Evolutionary conservation across 2,113 vertebrate genomes (phyloP).

Genomic region (Willisornis vidua): DNA sequence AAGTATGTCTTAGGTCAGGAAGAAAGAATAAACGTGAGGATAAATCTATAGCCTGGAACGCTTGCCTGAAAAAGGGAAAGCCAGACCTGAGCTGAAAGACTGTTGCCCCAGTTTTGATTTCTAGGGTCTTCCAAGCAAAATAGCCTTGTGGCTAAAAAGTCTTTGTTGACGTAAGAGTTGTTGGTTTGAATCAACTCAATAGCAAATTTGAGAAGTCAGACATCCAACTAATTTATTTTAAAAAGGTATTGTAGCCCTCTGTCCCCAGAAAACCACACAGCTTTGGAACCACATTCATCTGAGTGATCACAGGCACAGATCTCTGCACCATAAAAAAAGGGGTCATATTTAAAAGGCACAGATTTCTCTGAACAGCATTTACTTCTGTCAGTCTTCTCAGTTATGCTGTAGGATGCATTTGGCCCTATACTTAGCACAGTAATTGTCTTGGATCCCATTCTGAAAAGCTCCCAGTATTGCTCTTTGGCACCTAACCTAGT

Average conservation of each 20-base stretch:
- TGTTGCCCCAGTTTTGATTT: not conserved
- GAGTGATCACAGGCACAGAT: not conserved
- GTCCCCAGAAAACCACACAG: not conserved
- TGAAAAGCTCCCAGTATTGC: not conserved
- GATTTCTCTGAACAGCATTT: not conserved
- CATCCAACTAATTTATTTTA: rapidly evolving
- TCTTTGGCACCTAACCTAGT: not conserved
- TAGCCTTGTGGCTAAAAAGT: not conserved
- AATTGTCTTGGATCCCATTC: not conserved
- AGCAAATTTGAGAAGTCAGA: not conserved
- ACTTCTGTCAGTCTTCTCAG: not conserved
- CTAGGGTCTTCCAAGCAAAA: not conserved
- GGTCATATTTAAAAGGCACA: not conserved
- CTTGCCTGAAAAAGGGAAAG: not conserved
- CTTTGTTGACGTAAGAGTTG: not conserved
- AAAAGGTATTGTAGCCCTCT: not conserved
- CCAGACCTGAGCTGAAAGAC: not conserved
- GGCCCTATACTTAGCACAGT: too few relatives aligned
- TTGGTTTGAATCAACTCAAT: not conserved
- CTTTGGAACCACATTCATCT: not conserved
- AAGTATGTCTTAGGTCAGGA: not conserved
- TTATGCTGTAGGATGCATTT: too few relatives aligned
- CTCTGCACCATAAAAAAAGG: not conserved
- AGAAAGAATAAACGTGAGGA: not conserved
- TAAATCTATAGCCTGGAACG: not conserved